Conservation (phyloP, 2,888 invertebrate species). For the Thumatha senex region DNA sequence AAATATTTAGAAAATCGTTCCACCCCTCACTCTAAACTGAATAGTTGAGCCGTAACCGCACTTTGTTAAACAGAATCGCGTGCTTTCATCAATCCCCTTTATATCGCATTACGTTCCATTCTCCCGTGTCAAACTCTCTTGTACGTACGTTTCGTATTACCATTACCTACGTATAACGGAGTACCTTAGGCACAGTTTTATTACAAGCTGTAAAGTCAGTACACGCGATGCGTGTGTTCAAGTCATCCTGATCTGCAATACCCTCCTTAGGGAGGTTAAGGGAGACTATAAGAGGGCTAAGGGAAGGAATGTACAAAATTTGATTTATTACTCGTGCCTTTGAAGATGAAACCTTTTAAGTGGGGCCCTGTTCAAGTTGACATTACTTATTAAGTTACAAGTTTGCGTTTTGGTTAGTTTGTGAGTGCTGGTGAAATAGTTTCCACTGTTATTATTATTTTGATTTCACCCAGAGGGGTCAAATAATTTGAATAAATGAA, state of each 20-base stretch:
- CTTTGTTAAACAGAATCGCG: slow-evolving; percentile 1
- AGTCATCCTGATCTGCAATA: slow-evolving; percentile 20
- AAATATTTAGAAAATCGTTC: too few species aligned
- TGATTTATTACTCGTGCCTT: slow-evolving; percentile 34
- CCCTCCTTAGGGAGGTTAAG: slow-evolving; percentile 18
- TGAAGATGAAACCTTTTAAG: slow-evolving; percentile 26
- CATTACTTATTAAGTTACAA: slow-evolving; percentile 10
- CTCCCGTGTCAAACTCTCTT: slow-evolving; percentile 3
- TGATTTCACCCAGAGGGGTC: too few species aligned
- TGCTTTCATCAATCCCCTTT: slow-evolving; percentile 12
- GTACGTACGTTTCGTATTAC: slow-evolving; percentile 4
- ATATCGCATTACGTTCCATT: slow-evolving; percentile 1
- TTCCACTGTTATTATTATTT: not conserved
- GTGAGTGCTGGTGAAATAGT: not conserved
- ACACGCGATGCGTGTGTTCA: slow-evolving; percentile 35
- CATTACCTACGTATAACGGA: slow-evolving; percentile 8
- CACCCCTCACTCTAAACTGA: too few species aligned
- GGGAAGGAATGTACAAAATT: slow-evolving; percentile 19
- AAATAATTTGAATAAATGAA: too few species aligned
- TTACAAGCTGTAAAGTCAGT: slow-evolving; percentile 19
- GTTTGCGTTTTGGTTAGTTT: slow-evolving; percentile 22
- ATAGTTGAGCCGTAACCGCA: not conserved
- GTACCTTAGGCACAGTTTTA: slow-evolving; percentile 16
- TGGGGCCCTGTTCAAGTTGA: slow-evolving; percentile 2
- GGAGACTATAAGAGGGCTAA: slow-evolving; percentile 3